phyloP scores from a whole-genome alignment of 2,888 invertebrate genomes.

The Drosophila testacea region DNA sequence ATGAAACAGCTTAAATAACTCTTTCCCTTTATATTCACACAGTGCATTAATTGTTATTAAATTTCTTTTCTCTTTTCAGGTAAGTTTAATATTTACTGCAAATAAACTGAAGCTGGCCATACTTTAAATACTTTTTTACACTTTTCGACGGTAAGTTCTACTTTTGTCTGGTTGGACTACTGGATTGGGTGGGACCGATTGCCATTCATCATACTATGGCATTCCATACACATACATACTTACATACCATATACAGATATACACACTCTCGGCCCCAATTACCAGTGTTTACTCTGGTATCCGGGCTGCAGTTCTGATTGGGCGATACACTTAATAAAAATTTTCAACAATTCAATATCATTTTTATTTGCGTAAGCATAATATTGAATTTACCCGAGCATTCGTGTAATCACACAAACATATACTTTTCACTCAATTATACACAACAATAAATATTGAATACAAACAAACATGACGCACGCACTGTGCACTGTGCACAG shows the following conservation, averaged over 20 bases:
- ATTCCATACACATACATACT: neutral
- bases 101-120: conserved; percentile 7
- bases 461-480: conserved; percentile 68
- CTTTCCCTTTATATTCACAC: neutral
- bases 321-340: conserved; percentile 61
- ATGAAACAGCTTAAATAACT: neutral
- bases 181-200: conserved; percentile 7
- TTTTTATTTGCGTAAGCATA: conserved; percentile 74
- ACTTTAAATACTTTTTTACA: conserved; percentile 43
- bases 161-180: conserved; percentile 8
- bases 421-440: conserved; percentile 79
- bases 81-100: conserved; percentile 52
- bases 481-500: conserved; percentile 43
- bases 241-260: neutral
- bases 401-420: conserved; percentile 71
- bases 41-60: conserved; percentile 17
- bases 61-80: conserved; percentile 49
- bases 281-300: conserved; percentile 62
- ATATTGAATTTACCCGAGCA: conserved; percentile 65
- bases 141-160: conserved; percentile 54
- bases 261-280: conserved; percentile 54
- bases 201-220: conserved; percentile 10
- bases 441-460: conserved; percentile 78
- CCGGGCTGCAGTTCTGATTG: conserved; percentile 52
- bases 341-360: conserved; percentile 76